Evolutionary conservation across 2,888 invertebrate species (phyloP).

Genomic region (Caenorhabditis angaria): DNA sequence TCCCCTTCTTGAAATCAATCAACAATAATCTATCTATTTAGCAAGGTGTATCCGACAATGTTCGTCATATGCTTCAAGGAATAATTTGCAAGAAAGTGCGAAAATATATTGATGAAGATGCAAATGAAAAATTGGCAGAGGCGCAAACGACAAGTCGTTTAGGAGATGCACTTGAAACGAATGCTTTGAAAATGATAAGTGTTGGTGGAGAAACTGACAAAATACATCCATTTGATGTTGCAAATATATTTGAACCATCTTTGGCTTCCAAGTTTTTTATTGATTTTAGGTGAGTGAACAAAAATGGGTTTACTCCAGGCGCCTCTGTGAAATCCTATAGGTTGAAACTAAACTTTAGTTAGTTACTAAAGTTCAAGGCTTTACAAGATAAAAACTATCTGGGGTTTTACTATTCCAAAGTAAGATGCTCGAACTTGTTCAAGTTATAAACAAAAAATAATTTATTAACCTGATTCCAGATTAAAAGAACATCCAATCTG

Average conservation of each 20-base stretch:
- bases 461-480: slow-evolving; percentile 37
- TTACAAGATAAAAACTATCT: too few relatives aligned
- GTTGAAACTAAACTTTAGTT: too few relatives aligned
- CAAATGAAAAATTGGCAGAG: slow-evolving; percentile 57
- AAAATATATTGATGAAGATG: slow-evolving; percentile 61
- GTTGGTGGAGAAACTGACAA: slow-evolving; percentile 22
- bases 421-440: too few relatives aligned
- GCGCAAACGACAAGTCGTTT: slow-evolving; percentile 54
- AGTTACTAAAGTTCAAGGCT: too few relatives aligned
- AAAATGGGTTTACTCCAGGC: too few relatives aligned
- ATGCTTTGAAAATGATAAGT: slow-evolving; percentile 44
- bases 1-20: not conserved
- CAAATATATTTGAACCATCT: slow-evolving; percentile 34
- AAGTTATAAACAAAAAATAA: too few relatives aligned
- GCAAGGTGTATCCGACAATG: slow-evolving; percentile 63
- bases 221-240: slow-evolving; percentile 18
- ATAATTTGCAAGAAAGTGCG: slow-evolving; percentile 59
- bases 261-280: slow-evolving; percentile 39
- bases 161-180: slow-evolving; percentile 50
- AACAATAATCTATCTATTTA: slow-evolving; percentile 12
- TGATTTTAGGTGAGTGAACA: slow-evolving; percentile 27
- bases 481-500: slow-evolving; percentile 57
- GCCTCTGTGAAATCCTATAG: too few relatives aligned
- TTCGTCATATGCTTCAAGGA: slow-evolving; percentile 54
- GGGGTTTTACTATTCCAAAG: too few relatives aligned